phyloP scores from a whole-genome alignment of 1,140 invertebrate genomes.

The Neodiprion fabricii region DNA sequence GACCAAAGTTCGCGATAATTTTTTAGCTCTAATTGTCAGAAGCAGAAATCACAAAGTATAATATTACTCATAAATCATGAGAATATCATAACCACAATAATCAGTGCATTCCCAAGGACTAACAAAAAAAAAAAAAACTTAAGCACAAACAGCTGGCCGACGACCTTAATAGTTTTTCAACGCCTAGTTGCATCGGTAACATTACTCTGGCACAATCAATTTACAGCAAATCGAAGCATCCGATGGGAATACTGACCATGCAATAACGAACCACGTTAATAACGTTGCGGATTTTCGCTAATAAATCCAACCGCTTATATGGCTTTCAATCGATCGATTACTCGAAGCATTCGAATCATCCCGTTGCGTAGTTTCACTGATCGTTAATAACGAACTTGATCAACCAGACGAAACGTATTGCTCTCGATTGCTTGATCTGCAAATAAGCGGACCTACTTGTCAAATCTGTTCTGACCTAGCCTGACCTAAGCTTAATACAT shows the following conservation, averaged over 20 bases:
- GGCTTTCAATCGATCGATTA: neutral
- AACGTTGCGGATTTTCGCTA: neutral
- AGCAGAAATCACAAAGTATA: no score
- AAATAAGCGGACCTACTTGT: neutral
- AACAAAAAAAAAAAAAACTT: no score
- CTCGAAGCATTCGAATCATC: neutral
- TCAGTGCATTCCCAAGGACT: no score
- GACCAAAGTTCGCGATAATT: no score
- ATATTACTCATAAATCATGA: no score
- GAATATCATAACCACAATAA: no score
- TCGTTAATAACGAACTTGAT: neutral
- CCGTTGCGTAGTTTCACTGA: neutral
- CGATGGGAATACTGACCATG: neutral
- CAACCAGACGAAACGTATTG: neutral
- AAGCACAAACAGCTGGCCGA: no score
- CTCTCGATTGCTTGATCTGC: neutral
- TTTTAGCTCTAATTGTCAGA: no score
- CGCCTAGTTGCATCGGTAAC: no score
- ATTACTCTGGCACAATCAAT: neutral
- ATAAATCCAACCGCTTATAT: neutral
- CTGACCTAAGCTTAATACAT: no score
- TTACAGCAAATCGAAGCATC: neutral
- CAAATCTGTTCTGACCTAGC: neutral
- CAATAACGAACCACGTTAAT: neutral
- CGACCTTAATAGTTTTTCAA: no score